A percentile compares a stretch with the other conserved stretches of the same genome.
Conservation (phyloP, 2,113 vertebrate species). For the Mesoclemmys tuberculata region DNA sequence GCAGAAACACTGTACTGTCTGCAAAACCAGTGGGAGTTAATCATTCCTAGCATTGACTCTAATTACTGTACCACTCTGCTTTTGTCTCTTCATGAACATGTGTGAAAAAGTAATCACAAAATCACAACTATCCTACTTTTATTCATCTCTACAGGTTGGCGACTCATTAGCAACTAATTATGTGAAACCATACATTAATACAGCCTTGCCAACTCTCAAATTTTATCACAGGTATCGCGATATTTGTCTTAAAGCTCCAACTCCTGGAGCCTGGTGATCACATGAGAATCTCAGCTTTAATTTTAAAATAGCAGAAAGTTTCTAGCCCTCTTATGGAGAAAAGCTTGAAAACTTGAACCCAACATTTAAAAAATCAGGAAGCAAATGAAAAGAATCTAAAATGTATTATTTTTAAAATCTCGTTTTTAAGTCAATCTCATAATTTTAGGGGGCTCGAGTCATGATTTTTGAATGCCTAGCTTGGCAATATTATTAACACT, state of each 20-base stretch:
- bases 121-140: background rate
- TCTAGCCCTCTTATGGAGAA: background rate
- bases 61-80: background rate
- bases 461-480: background rate
- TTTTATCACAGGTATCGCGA: background rate
- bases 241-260: background rate
- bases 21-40: background rate
- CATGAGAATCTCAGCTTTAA: background rate
- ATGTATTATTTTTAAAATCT: background rate
- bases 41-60: background rate
- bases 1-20: background rate
- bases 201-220: background rate
- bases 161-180: background rate
- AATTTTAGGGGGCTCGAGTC: background rate
- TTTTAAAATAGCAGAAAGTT: background rate
- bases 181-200: background rate
- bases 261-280: background rate
- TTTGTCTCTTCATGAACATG: background rate
- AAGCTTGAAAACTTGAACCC: background rate
- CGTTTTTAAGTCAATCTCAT: background rate
- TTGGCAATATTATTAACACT: background rate
- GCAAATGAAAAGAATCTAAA: background rate
- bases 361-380: background rate
- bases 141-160: background rate
- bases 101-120: fast-evolving